A percentile compares a stretch with the other conserved stretches of the same genome.
Conservation (phyloP, 2,888 invertebrate genomes). For the Lomographa bimaculata region DNA sequence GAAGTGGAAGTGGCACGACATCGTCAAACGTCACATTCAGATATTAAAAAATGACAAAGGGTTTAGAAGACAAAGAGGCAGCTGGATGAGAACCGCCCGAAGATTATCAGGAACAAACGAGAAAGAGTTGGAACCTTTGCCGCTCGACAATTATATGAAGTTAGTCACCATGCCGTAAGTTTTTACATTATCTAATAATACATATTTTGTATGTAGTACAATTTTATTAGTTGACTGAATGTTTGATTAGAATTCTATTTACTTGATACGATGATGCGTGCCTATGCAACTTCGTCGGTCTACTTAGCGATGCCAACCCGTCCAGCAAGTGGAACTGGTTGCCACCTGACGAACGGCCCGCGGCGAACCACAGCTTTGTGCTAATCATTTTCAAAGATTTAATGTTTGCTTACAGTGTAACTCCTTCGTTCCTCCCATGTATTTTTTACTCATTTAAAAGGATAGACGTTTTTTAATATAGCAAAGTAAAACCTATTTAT, state of each 20-base stretch:
- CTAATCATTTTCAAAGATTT: constrained; percentile 58
- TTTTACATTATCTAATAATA: neutral
- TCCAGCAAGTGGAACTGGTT: constrained; percentile 62
- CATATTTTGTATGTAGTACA: neutral
- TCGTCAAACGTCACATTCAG: constrained; percentile 78
- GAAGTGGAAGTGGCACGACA: constrained; percentile 81
- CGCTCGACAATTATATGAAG: constrained; percentile 72
- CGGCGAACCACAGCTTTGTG: constrained; percentile 49
- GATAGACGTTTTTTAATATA: no score
- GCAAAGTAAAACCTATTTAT: no score
- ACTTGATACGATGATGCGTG: constrained; percentile 42
- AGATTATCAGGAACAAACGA: constrained; percentile 67
- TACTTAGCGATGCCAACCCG: constrained; percentile 57
- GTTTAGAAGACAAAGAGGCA: constrained; percentile 72
- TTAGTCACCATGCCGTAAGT: constrained; percentile 79
- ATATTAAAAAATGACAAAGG: constrained; percentile 76
- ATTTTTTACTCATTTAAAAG: no score
- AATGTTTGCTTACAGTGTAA: constrained; percentile 42
- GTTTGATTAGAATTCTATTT: constrained; percentile 31
- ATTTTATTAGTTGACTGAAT: no score
- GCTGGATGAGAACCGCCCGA: constrained; percentile 76
- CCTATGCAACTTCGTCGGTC: constrained; percentile 51
- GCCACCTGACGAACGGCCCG: constrained; percentile 47
- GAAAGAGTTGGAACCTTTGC: constrained; percentile 58
- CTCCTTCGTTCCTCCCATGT: constrained; percentile 34